Evolutionary conservation across 2,113 vertebrate genomes (phyloP).

Genomic region (Circaetus cinerascens): DNA sequence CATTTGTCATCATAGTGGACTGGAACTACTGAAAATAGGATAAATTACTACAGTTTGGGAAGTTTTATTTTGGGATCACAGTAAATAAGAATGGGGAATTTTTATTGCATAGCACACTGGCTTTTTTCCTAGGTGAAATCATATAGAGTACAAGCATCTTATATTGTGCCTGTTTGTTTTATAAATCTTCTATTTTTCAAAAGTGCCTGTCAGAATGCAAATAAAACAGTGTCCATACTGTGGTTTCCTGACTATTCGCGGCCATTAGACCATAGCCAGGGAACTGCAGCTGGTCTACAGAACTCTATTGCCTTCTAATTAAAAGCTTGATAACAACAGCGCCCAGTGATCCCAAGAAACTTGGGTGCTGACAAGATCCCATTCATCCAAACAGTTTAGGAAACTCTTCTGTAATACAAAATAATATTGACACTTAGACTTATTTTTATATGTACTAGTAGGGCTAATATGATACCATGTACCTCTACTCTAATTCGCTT

Average conservation of each 20-base stretch:
- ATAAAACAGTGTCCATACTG: not conserved
- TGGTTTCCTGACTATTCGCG: not conserved
- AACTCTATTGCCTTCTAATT: not conserved
- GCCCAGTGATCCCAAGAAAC: not conserved
- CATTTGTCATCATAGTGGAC: not conserved
- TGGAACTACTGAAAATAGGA: slow-evolving; percentile 13
- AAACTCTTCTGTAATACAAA: slow-evolving; percentile 14
- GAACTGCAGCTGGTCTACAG: not conserved
- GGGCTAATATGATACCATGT: not conserved
- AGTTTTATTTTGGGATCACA: not conserved
- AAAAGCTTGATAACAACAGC: not conserved
- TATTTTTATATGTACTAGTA: not conserved
- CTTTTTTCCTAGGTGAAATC: slow-evolving; percentile 4
- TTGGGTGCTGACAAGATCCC: not conserved
- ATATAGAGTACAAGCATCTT: not conserved
- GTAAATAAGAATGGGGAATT: not conserved
- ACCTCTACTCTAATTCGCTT: slow-evolving; percentile 16
- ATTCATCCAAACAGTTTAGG: not conserved
- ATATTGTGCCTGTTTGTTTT: not conserved
- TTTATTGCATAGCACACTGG: slow-evolving; percentile 34
- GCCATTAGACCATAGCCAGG: not conserved
- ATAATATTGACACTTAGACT: slow-evolving; percentile 17
- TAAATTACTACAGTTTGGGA: not conserved
- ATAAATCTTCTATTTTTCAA: not conserved
- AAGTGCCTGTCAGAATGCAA: slow-evolving; percentile 20